Evolutionary conservation across 2,113 vertebrate genomes (phyloP).

Genomic region (Rattus rattus): DNA sequence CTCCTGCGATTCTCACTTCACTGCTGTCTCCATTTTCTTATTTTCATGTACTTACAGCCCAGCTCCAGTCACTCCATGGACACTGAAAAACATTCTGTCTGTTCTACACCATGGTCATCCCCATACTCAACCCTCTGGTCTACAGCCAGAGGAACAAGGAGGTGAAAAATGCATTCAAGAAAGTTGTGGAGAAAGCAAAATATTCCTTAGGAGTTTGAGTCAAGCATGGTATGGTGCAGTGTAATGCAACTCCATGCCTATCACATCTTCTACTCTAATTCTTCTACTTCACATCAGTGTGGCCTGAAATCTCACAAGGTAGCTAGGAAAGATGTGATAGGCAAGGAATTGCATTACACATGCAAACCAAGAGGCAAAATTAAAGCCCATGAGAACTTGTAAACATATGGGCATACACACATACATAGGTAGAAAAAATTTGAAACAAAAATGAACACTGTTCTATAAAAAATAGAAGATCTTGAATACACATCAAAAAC

Average conservation of each 20-base stretch:
- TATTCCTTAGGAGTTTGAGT: not conserved
- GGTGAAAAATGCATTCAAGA: not conserved
- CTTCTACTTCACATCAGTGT: not conserved
- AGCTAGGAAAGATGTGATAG: no score
- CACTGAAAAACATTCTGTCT: not conserved
- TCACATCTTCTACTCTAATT: not conserved
- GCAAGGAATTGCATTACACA: no score
- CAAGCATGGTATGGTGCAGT: not conserved
- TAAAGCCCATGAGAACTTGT: not conserved
- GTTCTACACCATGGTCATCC: conserved; percentile 23
- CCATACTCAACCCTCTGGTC: conserved; percentile 22
- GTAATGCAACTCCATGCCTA: no score
- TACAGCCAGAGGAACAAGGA: conserved; percentile 38
- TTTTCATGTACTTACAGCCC: conserved; percentile 16
- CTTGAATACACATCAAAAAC: no score
- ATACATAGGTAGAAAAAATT: no score
- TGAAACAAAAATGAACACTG: no score
- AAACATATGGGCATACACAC: not conserved
- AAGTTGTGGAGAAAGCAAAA: not conserved
- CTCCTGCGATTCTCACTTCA: conserved; percentile 20
- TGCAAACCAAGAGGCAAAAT: not conserved
- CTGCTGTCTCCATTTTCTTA: not conserved
- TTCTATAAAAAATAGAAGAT: no score
- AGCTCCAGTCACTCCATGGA: conserved; percentile 1
- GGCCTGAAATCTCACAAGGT: not conserved